Conservation (phyloP, 1,140 invertebrate genomes). For the Drosophila bocqueti region DNA sequence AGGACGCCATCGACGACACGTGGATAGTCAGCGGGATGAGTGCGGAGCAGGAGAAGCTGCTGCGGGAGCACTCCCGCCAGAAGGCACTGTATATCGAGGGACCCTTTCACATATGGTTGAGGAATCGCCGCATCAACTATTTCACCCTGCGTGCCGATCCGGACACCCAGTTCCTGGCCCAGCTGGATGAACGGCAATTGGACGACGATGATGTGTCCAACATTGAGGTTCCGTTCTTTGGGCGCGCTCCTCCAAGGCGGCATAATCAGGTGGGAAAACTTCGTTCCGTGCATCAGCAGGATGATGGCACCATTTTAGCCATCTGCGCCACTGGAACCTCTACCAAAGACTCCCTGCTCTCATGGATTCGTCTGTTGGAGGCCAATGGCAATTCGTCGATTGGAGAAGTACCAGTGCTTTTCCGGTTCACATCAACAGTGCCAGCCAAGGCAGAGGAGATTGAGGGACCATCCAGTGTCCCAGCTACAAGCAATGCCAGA, state of each 20-base stretch:
- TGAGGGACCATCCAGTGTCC: conserved; percentile 49
- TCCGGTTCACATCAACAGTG: conserved; percentile 87
- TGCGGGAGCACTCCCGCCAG: conserved; percentile 89
- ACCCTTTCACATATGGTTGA: conserved; percentile 93
- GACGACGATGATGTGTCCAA: conserved; percentile 88
- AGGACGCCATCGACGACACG: conserved; percentile 93
- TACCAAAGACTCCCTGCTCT: conserved; percentile 94
- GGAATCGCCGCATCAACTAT: conserved; percentile 91
- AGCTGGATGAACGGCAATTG: conserved; percentile 64
- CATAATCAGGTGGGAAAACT: conserved; percentile 84
- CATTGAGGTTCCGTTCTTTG: conserved; percentile 88
- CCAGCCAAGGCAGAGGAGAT: conserved; percentile 70
- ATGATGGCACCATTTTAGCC: conserved; percentile 95
- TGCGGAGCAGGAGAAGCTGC: conserved; percentile 90
- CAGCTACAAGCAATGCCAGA: conserved; percentile 44
- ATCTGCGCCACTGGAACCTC: conserved; percentile 95
- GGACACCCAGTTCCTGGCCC: conserved; percentile 68
- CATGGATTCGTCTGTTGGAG: conserved; percentile 96
- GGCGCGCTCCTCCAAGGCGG: conserved; percentile 58
- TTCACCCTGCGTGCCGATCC: conserved; percentile 92
- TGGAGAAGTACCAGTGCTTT: conserved; percentile 91
- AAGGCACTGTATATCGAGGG: conserved; percentile 95
- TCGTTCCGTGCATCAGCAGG: conserved; percentile 94
- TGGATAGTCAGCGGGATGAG: conserved; percentile 97
- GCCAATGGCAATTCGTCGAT: conserved; percentile 91